phyloP scores from a whole-genome alignment of 2,888 invertebrate genomes.

The Lithophane semibrunnea region DNA sequence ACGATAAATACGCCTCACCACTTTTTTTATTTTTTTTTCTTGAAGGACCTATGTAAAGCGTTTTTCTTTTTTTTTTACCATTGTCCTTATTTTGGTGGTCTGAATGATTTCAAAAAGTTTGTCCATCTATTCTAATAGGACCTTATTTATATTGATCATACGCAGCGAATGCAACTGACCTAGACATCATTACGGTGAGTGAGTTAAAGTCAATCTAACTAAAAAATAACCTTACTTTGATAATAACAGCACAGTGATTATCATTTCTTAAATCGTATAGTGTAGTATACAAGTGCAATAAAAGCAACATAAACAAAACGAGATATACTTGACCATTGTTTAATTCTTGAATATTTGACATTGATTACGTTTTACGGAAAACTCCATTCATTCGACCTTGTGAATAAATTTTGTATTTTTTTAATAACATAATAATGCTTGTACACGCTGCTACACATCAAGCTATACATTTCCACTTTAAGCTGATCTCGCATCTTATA shows the following conservation, averaged over 20 bases:
- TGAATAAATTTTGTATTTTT: not conserved
- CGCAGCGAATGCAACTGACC: not conserved
- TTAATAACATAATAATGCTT: too few species aligned
- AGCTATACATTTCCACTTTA: too few species aligned
- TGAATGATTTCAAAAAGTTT: too few species aligned
- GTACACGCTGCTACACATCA: too few species aligned
- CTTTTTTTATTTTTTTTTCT: too few species aligned
- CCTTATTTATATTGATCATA: not conserved
- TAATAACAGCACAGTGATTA: not conserved
- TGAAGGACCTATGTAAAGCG: too few species aligned
- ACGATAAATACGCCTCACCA: too few species aligned
- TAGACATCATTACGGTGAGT: not conserved
- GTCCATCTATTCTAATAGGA: too few species aligned
- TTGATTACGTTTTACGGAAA: not conserved
- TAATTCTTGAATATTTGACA: constrained; percentile 6
- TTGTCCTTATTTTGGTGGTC: too few species aligned
- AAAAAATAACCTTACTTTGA: not conserved
- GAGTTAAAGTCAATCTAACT: not conserved
- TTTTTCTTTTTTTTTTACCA: too few species aligned
- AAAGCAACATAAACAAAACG: not conserved
- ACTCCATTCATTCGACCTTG: not conserved
- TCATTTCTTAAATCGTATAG: not conserved
- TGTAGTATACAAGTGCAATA: not conserved
- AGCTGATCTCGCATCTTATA: too few species aligned
- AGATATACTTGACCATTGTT: not conserved